These are phyloP conservation scores for Mycetomoellerius zeteki DNA, from an alignment of 1,140 invertebrate species.

Conservation along the genomic window DNA sequence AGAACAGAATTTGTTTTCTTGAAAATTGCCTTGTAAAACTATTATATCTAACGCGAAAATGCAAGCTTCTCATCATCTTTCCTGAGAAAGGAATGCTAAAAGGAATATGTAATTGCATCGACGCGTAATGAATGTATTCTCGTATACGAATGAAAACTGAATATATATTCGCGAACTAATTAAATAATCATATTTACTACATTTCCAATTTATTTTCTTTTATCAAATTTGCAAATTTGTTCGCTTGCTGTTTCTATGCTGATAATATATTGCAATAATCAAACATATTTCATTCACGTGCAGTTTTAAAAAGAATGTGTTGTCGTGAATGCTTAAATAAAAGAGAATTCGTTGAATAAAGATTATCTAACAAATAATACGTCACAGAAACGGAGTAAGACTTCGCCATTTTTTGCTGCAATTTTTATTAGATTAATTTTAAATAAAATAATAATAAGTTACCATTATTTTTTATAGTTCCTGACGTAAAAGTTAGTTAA, in stretches of 20 bases:
- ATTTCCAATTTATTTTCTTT: slow-evolving; percentile 10
- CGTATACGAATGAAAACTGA: neutral
- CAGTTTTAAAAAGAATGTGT: neutral
- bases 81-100: neutral
- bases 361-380: neutral
- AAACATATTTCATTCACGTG: neutral
- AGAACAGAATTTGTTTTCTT: neutral
- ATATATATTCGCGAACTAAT: neutral
- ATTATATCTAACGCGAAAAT: neutral
- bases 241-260: neutral
- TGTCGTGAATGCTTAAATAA: neutral
- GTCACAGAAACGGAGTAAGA: neutral
- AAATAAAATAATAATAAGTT: slow-evolving; percentile 11
- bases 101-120: slow-evolving; percentile 15
- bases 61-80: neutral
- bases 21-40: neutral
- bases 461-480: neutral
- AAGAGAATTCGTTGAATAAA: neutral
- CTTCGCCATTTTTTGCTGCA: neutral
- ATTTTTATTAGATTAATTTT: neutral
- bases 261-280: neutral
- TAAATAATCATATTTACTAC: slow-evolving; percentile 22
- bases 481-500: neutral
- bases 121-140: slow-evolving; percentile 17
- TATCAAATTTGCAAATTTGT: neutral